These are phyloP conservation scores for Lingula anatina DNA, from an alignment of 2,888 invertebrate genomes.

Conservation along the genomic window DNA sequence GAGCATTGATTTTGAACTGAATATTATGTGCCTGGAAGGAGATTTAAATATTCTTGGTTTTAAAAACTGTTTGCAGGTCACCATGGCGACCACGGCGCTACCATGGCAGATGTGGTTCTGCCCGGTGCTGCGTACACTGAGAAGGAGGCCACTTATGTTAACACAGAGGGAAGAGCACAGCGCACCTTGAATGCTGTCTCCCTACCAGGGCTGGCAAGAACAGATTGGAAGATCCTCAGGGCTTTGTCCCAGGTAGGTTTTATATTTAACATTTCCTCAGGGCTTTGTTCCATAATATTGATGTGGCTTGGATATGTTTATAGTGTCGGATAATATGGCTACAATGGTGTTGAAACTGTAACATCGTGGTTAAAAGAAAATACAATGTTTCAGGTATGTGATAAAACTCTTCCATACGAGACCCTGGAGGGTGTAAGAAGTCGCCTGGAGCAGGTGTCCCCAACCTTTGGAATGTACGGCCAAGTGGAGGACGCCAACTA, in stretches of 20 bases:
- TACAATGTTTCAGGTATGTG: too few relatives aligned
- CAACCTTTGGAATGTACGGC: conserved; percentile 81
- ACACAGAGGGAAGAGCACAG: conserved; percentile 95
- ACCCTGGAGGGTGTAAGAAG: conserved; percentile 74
- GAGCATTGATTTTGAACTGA: too few relatives aligned
- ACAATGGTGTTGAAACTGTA: too few relatives aligned
- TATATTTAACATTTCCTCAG: too few relatives aligned
- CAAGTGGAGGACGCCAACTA: conserved; percentile 79
- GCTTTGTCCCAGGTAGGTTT: conserved; percentile 83
- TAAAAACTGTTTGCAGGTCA: too few relatives aligned
- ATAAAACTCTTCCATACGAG: conserved; percentile 78
- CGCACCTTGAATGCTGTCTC: conserved; percentile 81
- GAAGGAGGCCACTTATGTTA: conserved; percentile 94
- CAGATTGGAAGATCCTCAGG: conserved; percentile 97
- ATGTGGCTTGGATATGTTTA: too few relatives aligned
- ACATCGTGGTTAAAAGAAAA: too few relatives aligned
- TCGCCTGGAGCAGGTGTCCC: conserved; percentile 79
- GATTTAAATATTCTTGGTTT: too few relatives aligned
- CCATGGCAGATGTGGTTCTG: conserved; percentile 85
- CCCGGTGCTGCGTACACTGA: conserved; percentile 97
- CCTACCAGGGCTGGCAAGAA: conserved; percentile 87
- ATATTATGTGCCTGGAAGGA: too few relatives aligned
- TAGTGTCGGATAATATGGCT: too few relatives aligned
- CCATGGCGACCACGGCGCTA: conserved; percentile 92
- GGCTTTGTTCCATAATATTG: too few relatives aligned